Percentiles rank a stretch among this genome's conserved stretches.
Evolutionary conservation across 1,140 invertebrate species (phyloP).

Genomic region (Ceratosolen fusciceps): DNA sequence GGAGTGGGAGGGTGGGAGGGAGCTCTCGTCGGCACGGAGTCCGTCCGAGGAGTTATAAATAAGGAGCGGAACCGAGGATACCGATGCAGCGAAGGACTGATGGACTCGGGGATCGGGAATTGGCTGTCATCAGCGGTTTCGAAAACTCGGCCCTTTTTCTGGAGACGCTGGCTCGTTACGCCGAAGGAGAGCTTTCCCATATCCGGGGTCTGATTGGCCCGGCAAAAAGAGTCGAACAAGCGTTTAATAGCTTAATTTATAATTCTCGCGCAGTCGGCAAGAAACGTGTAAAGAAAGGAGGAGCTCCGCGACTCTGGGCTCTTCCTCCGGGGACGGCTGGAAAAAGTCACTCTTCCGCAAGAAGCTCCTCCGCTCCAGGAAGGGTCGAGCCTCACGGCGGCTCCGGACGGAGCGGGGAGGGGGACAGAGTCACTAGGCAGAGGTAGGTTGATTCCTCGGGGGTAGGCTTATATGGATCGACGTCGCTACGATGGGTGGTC

Average conservation of each 20-base stretch:
- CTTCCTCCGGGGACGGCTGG: neutral
- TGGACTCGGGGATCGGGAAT: too few relatives aligned
- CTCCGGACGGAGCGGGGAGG: neutral
- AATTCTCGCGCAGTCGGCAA: slow-evolving; percentile 57
- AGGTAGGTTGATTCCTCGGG: too few relatives aligned
- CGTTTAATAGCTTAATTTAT: slow-evolving; percentile 69
- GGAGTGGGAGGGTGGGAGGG: too few relatives aligned
- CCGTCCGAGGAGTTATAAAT: too few relatives aligned
- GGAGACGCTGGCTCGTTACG: too few relatives aligned
- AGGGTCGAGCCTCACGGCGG: neutral
- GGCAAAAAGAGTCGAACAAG: slow-evolving; percentile 58
- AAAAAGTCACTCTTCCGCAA: neutral
- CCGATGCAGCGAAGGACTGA: too few relatives aligned
- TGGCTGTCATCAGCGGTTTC: slow-evolving; percentile 4
- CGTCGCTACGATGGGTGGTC: slow-evolving; percentile 69
- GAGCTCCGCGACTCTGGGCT: neutral
- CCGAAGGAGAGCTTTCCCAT: slow-evolving; percentile 21
- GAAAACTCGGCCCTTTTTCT: slow-evolving; percentile 25
- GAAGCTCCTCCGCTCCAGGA: neutral
- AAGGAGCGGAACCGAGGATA: too few relatives aligned
- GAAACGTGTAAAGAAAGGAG: slow-evolving; percentile 17
- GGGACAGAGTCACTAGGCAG: neutral
- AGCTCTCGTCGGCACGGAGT: too few relatives aligned
- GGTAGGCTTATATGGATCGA: slow-evolving; percentile 69
- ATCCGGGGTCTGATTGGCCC: neutral